Conservation (phyloP, 2,113 vertebrate species). For the Eidolon helvum region DNA sequence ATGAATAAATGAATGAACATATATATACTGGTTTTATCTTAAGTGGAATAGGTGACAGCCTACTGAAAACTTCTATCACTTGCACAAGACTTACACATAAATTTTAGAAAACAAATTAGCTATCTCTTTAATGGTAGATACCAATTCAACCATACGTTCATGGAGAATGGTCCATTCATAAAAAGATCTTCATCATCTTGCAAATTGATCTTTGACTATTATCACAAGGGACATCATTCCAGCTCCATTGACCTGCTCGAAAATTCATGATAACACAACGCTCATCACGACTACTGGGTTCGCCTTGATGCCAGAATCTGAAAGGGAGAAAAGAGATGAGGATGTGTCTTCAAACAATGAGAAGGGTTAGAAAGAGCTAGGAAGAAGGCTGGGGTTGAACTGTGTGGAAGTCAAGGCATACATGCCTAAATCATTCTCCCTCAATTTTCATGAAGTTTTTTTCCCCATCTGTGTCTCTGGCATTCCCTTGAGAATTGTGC, state of each 20-base stretch:
- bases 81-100: neutral
- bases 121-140: neutral
- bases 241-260: rapidly evolving
- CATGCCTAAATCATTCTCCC: neutral
- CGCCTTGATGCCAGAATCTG: slow-evolving; percentile 40
- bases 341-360: neutral
- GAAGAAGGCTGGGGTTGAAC: neutral
- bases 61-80: neutral
- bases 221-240: rapidly evolving
- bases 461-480: neutral
- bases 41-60: neutral
- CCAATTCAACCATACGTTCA: neutral
- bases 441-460: neutral
- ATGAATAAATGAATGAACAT: neutral
- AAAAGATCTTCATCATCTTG: slow-evolving; percentile 34
- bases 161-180: slow-evolving; percentile 13
- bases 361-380: neutral
- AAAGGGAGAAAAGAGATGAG: neutral
- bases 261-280: neutral
- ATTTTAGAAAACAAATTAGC: neutral
- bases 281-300: rapidly evolving
- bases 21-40: neutral
- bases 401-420: neutral
- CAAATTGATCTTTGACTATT: rapidly evolving
- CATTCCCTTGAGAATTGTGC: neutral